Conservation (phyloP, 2,888 invertebrate species). For the Epinotia nisella region DNA sequence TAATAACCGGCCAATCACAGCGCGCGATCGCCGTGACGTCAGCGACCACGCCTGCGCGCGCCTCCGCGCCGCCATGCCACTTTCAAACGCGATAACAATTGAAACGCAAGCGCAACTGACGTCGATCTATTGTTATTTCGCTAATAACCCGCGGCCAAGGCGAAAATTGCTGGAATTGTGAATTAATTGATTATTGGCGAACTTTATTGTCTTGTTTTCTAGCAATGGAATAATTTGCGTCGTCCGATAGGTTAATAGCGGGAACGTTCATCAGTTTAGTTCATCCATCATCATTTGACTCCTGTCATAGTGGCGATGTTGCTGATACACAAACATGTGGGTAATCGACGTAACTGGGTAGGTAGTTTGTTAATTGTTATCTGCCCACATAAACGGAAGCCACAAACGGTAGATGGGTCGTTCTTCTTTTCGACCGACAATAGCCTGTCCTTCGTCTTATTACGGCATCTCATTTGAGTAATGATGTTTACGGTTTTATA, state of each 20-base stretch:
- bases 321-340: not conserved
- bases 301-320: slow-evolving; percentile 20
- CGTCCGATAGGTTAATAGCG: slow-evolving; percentile 26
- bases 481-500: no score
- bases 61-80: slow-evolving; percentile 76
- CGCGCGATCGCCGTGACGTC: slow-evolving; percentile 72
- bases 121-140: slow-evolving; percentile 45
- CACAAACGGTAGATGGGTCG: not conserved
- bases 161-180: slow-evolving; percentile 51
- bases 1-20: slow-evolving; percentile 66
- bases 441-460: no score
- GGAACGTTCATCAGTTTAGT: slow-evolving; percentile 36
- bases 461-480: no score
- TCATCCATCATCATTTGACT: slow-evolving; percentile 36
- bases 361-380: slow-evolving; percentile 15
- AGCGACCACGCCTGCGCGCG: slow-evolving; percentile 84
- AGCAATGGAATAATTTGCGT: slow-evolving; percentile 40
- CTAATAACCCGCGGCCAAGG: slow-evolving; percentile 59
- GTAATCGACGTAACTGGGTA: slow-evolving; percentile 1
- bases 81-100: slow-evolving; percentile 46
- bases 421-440: no score
- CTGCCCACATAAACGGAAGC: slow-evolving; percentile 16
- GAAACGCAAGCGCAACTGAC: slow-evolving; percentile 50
- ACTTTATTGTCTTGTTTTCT: slow-evolving; percentile 43
- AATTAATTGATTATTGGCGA: slow-evolving; percentile 36